Conservation (phyloP, 1,140 invertebrate genomes). For the Littorina saxatilis region DNA sequence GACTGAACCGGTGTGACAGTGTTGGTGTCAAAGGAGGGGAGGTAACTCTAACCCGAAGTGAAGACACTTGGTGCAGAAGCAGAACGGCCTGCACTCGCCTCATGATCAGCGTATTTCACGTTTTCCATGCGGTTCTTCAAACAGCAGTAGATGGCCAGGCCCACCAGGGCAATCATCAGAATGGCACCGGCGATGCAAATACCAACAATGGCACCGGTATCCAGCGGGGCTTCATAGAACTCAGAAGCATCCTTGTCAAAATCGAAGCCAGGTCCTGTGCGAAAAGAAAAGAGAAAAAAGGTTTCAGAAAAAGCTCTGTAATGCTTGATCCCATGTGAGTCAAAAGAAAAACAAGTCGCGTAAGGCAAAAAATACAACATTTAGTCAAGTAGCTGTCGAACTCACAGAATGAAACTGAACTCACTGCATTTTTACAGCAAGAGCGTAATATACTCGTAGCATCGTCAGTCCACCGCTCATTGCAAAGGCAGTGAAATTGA, state of each 20-base stretch:
- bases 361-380: too few species aligned
- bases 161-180: slow-evolving; percentile 47
- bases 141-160: slow-evolving; percentile 46
- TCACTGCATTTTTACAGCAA: too few species aligned
- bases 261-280: neutral
- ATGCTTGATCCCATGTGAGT: too few species aligned
- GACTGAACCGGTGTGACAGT: neutral
- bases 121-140: slow-evolving; percentile 35
- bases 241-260: neutral
- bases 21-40: slow-evolving; percentile 22
- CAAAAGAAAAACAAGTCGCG: too few species aligned
- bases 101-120: slow-evolving; percentile 25
- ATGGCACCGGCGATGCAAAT: slow-evolving; percentile 49
- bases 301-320: neutral
- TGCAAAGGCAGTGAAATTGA: too few species aligned
- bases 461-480: too few species aligned
- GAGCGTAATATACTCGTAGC: too few species aligned
- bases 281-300: neutral
- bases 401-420: too few species aligned
- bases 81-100: slow-evolving; percentile 28
- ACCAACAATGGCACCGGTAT: slow-evolving; percentile 45
- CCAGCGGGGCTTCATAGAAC: neutral
- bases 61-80: slow-evolving; percentile 40
- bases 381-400: too few species aligned
- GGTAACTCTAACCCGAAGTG: slow-evolving; percentile 41